Evolutionary conservation across 92 coral and sea anemone genomes (phyloP).

Genomic region (Paragorgia papillata): DNA sequence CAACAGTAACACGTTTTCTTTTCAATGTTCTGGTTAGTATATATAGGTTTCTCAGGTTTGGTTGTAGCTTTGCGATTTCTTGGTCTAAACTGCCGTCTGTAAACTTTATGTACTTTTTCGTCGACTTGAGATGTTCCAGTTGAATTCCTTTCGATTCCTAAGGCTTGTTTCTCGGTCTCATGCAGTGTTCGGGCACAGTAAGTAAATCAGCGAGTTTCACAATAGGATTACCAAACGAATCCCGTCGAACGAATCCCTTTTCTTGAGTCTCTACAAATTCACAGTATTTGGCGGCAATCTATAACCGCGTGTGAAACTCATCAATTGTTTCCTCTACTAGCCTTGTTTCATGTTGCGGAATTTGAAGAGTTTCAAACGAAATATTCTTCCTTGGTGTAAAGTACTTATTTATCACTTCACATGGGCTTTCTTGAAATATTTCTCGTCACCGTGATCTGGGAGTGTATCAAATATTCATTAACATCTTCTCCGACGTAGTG

Average conservation of each 20-base stretch:
- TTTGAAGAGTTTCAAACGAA: not conserved
- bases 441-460: not conserved
- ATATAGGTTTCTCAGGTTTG: not conserved
- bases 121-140: not conserved
- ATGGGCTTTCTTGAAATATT: not conserved
- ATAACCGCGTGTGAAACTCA: conserved; percentile 4
- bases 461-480: conserved; percentile 30
- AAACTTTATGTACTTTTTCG: not conserved
- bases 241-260: conserved; percentile 8
- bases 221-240: conserved; percentile 2
- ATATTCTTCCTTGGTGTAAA: conserved; percentile 22
- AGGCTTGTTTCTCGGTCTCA: conserved; percentile 30
- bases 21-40: not conserved
- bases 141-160: conserved; percentile 7
- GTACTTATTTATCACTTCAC: conserved; percentile 1
- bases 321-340: conserved; percentile 2
- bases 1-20: conserved; percentile 15
- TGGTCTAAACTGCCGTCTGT: not conserved
- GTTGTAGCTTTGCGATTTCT: not conserved
- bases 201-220: not conserved
- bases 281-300: conserved; percentile 35
- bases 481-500: conserved; percentile 38
- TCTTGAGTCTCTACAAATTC: conserved; percentile 20
- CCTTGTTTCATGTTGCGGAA: conserved; percentile 16
- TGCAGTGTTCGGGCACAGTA: not conserved